Base-by-base conservation (phyloP, 2,113 vertebrate species). In the Aythya baeri region DNA sequence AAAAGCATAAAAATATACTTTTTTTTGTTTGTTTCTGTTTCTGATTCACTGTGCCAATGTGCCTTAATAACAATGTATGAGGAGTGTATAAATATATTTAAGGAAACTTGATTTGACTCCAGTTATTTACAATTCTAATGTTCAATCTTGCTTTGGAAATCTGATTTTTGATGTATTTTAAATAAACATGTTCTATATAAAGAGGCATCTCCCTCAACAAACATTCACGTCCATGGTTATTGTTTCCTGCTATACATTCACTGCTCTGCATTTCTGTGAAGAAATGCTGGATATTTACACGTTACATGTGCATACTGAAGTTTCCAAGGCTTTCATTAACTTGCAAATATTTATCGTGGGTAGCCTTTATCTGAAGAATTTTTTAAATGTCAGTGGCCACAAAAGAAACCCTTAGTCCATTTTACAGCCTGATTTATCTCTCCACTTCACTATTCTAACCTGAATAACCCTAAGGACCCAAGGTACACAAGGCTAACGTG, bases 401-500 rank as follows among this genome's bases (percentile, higher is more conserved):
- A 94, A 96, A 97, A 92, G 93, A 88, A 94, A 75, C 17, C 11
- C 91, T 93, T 78, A 84, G 92, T 86, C 77, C 36, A 71, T 91
- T 97, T 97, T 93, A 93, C 93, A 88, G 83, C 80, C 92, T 91
- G 73, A 94, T 96, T 96, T 97, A 96, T 96, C 76, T 82, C 76
- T 79, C 58, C 8, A 22, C 26, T 93, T 63, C 5, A 4, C 76
- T 93, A 43, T 83, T 83, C 66, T 68, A 72, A 41, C 74, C 79
- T 81, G 46, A 96, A 59, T 95, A 93, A 94, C 85, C 82, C 66
- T 67, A 67, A 86, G 59, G 80, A 84, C 78, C 74, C 57, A 91
- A 89, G 59, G 83, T 93, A 72, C 81, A 91, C 94, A 89, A 32
- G 34, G 58, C 66, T 95, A 96, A 84, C 41, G 86, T 61, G 8